phyloP scores from a whole-genome alignment of 2,113 vertebrate genomes.

The Excalfactoria chinensis region DNA sequence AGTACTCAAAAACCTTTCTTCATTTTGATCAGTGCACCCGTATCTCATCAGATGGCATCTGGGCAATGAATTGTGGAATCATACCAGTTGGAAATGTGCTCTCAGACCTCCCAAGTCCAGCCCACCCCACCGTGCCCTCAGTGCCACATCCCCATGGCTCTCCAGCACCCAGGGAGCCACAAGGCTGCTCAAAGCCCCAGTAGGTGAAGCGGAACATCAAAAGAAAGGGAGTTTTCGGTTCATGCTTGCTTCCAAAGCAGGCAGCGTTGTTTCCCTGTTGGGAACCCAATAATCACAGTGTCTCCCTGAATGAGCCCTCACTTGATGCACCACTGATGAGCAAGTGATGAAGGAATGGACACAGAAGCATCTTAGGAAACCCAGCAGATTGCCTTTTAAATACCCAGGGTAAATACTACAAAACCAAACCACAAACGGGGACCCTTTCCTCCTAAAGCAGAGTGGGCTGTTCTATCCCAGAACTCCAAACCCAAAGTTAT shows the following conservation, averaged over 20 bases:
- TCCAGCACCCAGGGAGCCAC: not conserved
- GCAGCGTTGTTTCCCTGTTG: not conserved
- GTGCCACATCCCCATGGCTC: no score
- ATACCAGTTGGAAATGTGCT: no score
- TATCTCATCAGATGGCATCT: not conserved
- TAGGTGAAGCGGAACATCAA: not conserved
- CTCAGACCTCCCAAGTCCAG: no score
- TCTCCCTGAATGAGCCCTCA: not conserved
- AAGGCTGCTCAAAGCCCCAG: not conserved
- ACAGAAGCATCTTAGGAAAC: not conserved
- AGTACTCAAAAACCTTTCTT: not conserved
- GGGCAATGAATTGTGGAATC: not conserved
- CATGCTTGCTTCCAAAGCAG: not conserved
- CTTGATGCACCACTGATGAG: not conserved
- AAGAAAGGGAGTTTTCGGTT: not conserved
- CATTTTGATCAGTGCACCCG: not conserved
- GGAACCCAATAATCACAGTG: fast-evolving
- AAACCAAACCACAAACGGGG: not conserved
- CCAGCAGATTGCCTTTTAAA: not conserved
- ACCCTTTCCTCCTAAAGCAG: not conserved
- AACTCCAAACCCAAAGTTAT: not conserved
- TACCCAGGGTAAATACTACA: not conserved
- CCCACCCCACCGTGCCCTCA: no score
- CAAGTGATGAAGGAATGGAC: not conserved
- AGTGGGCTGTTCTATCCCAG: not conserved